Percentiles rank a stretch among this genome's conserved stretches.
phyloP scores from a whole-genome alignment of 1,140 invertebrate species.

The Brachionus paranguensis region DNA sequence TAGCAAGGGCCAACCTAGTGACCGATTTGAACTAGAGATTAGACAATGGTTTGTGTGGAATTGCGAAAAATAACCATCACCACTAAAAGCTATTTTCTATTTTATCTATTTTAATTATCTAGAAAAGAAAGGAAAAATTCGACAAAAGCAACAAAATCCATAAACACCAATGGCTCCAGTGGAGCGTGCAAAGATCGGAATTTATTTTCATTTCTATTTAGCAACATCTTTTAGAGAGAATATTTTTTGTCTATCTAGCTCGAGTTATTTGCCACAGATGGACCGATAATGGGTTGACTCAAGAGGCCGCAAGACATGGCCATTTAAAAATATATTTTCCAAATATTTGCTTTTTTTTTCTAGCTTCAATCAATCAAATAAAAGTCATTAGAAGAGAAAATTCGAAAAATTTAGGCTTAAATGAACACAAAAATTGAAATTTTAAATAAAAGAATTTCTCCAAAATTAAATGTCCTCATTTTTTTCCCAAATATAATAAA shows the following conservation, averaged over 20 bases:
- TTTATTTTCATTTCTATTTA: constrained; percentile 3
- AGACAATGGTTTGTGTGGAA: not conserved
- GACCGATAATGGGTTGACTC: not conserved
- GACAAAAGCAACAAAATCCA: constrained; percentile 1
- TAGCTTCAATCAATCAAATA: constrained; percentile 11
- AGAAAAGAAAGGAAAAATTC: not conserved
- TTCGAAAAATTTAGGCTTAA: constrained; percentile 20
- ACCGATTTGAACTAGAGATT: constrained; percentile 33
- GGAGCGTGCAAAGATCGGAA: not conserved
- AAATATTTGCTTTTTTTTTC: not conserved
- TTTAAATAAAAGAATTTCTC: not conserved
- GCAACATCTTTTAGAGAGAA: not conserved
- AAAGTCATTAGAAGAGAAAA: not conserved
- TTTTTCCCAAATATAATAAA: not conserved
- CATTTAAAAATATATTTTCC: not conserved
- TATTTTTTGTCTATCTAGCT: not conserved
- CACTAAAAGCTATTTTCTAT: constrained; percentile 31
- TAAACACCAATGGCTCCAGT: not conserved
- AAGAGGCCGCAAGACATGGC: not conserved
- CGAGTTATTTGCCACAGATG: not conserved
- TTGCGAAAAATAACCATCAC: not conserved
- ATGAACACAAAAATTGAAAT: constrained; percentile 27
- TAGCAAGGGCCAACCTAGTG: not conserved
- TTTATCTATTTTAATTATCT: constrained; percentile 37
- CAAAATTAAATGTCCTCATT: constrained; percentile 23